Evolutionary conservation across 2,888 invertebrate genomes (phyloP).

Genomic region (Tridacna gigas): DNA sequence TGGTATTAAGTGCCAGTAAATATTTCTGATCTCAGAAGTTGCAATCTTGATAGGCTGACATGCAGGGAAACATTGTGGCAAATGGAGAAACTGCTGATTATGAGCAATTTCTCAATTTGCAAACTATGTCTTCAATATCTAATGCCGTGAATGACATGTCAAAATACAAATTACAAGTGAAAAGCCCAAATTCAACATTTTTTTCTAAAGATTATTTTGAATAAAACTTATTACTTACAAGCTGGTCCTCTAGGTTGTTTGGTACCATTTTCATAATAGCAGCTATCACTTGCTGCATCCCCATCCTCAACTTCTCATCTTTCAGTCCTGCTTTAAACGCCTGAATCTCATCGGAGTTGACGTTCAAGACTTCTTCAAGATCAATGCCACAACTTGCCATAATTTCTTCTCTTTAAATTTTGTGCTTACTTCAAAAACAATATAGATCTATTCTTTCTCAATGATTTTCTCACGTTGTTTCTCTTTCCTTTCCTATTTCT

Average conservation of each 20-base stretch:
- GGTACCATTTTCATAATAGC: slow-evolving; percentile 66
- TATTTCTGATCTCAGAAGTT: too few relatives aligned
- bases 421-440: not conserved
- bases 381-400: slow-evolving; percentile 51
- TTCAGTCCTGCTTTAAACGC: slow-evolving; percentile 54
- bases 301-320: slow-evolving; percentile 65
- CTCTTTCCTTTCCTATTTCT: not conserved
- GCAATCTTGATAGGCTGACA: too few relatives aligned
- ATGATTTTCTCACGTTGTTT: not conserved
- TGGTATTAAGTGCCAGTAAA: too few relatives aligned
- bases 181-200: too few relatives aligned
- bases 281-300: slow-evolving; percentile 64
- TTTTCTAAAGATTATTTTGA: too few relatives aligned
- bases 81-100: not conserved
- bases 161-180: too few relatives aligned
- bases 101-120: slow-evolving; percentile 3
- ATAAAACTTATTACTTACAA: slow-evolving; percentile 16
- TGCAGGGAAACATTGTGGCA: not conserved
- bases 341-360: slow-evolving; percentile 51
- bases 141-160: not conserved
- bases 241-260: slow-evolving; percentile 47
- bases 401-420: slow-evolving; percentile 4
- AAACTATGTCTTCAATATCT: not conserved
- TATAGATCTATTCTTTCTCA: not conserved
- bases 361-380: slow-evolving; percentile 60